Conservation (phyloP, 2,888 invertebrate species). For the Rhagonycha lutea region DNA sequence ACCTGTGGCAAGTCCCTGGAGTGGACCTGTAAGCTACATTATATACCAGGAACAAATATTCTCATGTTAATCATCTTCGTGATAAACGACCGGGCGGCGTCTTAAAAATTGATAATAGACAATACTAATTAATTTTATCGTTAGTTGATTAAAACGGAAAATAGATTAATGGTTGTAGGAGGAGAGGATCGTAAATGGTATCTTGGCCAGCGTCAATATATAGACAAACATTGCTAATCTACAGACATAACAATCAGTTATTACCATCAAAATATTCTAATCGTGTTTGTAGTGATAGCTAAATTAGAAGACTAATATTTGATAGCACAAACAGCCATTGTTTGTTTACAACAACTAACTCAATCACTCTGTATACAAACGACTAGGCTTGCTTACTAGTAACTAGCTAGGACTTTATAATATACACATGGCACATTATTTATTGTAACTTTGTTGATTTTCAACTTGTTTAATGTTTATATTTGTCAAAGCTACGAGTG, state of each 20-base stretch:
- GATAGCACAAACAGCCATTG: slow-evolving; percentile 44
- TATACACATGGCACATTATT: slow-evolving; percentile 20
- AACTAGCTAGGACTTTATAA: slow-evolving; percentile 21
- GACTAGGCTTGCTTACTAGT: slow-evolving; percentile 23
- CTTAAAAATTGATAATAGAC: background rate
- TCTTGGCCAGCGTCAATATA: slow-evolving; percentile 32
- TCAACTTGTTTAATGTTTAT: slow-evolving; percentile 40
- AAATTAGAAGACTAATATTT: slow-evolving; percentile 49
- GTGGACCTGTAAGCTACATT: background rate
- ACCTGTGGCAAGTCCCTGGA: background rate
- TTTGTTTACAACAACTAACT: slow-evolving; percentile 44
- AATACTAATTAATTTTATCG: background rate
- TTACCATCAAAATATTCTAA: slow-evolving; percentile 43
- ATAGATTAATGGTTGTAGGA: background rate
- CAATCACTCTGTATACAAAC: slow-evolving; percentile 47
- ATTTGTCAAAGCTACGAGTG: slow-evolving; percentile 35
- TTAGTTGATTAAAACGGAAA: background rate
- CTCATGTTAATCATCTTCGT: background rate
- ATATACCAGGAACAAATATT: background rate
- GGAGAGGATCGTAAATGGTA: slow-evolving; percentile 22
- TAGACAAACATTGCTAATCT: slow-evolving; percentile 34
- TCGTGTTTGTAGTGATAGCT: slow-evolving; percentile 46
- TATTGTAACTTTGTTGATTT: slow-evolving; percentile 36
- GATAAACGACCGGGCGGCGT: background rate
- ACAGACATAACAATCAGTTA: slow-evolving; percentile 43